These are phyloP conservation scores for Oreotrochilus melanogaster DNA, from an alignment of 2,113 vertebrate species.

Conservation along the genomic window DNA sequence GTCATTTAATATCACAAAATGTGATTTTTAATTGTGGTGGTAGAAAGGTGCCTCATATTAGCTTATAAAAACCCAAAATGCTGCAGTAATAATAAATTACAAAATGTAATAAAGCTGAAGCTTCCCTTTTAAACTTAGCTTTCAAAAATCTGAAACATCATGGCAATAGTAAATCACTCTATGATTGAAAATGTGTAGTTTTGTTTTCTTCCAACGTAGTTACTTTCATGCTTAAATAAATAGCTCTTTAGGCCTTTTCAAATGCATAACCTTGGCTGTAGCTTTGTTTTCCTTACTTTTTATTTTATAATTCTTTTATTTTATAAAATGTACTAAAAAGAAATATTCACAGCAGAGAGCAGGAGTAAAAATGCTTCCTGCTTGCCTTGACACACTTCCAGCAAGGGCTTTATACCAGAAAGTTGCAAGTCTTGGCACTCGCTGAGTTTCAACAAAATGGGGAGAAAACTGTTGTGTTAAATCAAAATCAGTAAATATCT, in stretches of 20 bases:
- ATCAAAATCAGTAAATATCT: slow-evolving; percentile 16
- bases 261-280: not conserved
- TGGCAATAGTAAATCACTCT: slow-evolving; percentile 10
- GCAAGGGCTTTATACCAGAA: not conserved
- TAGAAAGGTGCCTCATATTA: slow-evolving; percentile 45
- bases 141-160: slow-evolving; percentile 34
- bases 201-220: not conserved
- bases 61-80: slow-evolving; percentile 52
- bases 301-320: not conserved
- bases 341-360: not conserved
- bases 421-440: slow-evolving; percentile 16
- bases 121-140: slow-evolving; percentile 13
- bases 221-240: not conserved
- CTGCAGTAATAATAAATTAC: slow-evolving; percentile 60
- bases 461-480: not conserved
- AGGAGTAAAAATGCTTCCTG: not conserved
- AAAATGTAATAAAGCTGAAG: slow-evolving; percentile 22
- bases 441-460: slow-evolving; percentile 1
- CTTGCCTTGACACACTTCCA: not conserved
- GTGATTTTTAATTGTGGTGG: slow-evolving; percentile 52
- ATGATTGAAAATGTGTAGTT: not conserved
- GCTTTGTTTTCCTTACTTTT: not conserved
- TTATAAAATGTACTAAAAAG: not conserved
- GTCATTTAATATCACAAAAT: slow-evolving; percentile 60
- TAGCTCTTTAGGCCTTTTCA: not conserved